Evolutionary conservation across 2,888 invertebrate genomes (phyloP).

Genomic region (Campoletis raptor): DNA sequence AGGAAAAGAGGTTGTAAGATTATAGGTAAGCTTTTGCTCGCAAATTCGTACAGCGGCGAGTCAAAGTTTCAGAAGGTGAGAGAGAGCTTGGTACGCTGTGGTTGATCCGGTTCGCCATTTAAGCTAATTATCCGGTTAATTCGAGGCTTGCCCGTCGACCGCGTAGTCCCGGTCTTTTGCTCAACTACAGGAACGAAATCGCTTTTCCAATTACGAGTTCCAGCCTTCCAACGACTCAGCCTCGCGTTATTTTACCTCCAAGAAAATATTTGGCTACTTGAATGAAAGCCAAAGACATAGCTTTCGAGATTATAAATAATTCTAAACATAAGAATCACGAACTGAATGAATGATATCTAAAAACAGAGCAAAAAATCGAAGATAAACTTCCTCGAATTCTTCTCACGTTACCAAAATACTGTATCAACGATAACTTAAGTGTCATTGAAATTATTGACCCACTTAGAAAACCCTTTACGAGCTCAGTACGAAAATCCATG

Average conservation of each 20-base stretch:
- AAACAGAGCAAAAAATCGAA: not conserved
- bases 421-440: not conserved
- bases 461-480: not conserved
- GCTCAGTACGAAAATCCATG: not conserved
- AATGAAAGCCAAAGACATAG: not conserved
- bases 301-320: not conserved
- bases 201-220: conserved; percentile 45
- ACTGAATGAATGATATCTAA: not conserved
- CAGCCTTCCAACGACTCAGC: conserved; percentile 1
- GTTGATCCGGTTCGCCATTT: conserved; percentile 67
- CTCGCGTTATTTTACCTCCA: conserved; percentile 6
- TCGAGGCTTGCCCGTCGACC: conserved; percentile 67
- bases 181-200: conserved; percentile 46
- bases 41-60: conserved; percentile 59
- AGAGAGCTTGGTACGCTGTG: conserved; percentile 29
- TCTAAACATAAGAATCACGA: not conserved
- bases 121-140: conserved; percentile 69
- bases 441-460: conserved; percentile 5
- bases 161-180: conserved; percentile 28
- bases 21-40: conserved; percentile 50
- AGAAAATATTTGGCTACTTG: not conserved
- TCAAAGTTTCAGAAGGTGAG: conserved; percentile 61
- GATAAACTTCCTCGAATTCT: not conserved
- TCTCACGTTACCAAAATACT: not conserved
- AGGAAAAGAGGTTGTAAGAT: conserved; percentile 52